Conservation (phyloP, 2,888 invertebrate genomes). For the Allolobophora icterica region DNA sequence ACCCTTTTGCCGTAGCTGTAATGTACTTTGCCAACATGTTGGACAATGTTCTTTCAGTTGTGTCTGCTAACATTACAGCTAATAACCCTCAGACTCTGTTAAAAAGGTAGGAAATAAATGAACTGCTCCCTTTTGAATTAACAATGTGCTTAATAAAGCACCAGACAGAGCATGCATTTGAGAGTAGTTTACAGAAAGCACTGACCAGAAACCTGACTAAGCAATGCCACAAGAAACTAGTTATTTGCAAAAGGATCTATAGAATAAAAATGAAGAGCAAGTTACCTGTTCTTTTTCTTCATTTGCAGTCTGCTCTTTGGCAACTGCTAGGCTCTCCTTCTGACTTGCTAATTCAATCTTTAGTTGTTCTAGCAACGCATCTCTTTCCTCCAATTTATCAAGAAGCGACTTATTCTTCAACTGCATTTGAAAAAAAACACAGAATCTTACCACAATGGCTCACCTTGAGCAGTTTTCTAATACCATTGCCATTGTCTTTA, state of each 20-base stretch:
- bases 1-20: too few species aligned
- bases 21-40: too few species aligned
- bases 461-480: too few species aligned
- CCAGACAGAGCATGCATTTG: background rate
- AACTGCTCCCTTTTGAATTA: background rate
- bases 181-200: background rate
- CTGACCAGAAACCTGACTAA: background rate
- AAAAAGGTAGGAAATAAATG: background rate
- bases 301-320: background rate
- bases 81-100: background rate
- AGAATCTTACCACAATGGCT: background rate
- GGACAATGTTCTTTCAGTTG: too few species aligned
- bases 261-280: background rate
- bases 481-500: background rate
- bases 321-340: background rate
- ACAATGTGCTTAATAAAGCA: background rate
- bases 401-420: slow-evolving; percentile 3
- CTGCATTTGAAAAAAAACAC: background rate
- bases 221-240: background rate
- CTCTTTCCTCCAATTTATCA: background rate
- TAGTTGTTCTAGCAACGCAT: background rate
- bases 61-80: too few species aligned
- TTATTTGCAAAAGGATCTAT: background rate
- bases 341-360: background rate
- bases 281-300: background rate